Conservation (phyloP, 1,140 invertebrate species). For the Orchestia grillus region DNA sequence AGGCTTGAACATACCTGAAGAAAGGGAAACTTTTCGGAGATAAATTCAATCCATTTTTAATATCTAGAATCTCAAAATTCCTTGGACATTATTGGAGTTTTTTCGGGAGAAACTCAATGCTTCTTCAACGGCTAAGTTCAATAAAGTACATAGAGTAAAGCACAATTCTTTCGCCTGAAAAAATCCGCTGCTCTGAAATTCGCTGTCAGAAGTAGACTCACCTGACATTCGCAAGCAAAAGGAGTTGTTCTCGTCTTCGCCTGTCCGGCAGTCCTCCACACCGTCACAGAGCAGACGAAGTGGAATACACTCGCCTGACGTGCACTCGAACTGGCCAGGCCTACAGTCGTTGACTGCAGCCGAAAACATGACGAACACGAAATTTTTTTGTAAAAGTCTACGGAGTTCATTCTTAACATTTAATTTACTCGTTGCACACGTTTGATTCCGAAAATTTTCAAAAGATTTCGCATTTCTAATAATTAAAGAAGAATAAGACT, state of each 20-base stretch:
- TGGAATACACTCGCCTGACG: constrained; percentile 89
- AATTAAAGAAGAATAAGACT: too few relatives aligned
- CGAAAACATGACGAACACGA: neutral
- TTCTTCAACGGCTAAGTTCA: too few relatives aligned
- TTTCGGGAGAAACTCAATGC: too few relatives aligned
- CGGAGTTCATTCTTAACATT: neutral
- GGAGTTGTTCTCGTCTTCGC: constrained; percentile 87
- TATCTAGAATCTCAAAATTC: too few relatives aligned
- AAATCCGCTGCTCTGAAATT: neutral
- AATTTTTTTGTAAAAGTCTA: neutral
- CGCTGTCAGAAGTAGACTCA: neutral
- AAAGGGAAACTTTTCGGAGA: too few relatives aligned
- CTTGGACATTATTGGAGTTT: too few relatives aligned
- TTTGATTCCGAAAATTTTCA: neutral
- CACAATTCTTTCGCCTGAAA: neutral
- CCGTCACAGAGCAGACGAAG: constrained; percentile 93
- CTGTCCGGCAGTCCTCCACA: constrained; percentile 90
- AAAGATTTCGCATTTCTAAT: too few relatives aligned
- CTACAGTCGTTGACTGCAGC: constrained; percentile 76
- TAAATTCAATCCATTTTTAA: too few relatives aligned
- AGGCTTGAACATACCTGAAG: too few relatives aligned
- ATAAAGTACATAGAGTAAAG: too few relatives aligned
- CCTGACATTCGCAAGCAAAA: neutral
- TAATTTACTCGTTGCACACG: neutral
- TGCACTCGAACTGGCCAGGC: constrained; percentile 88